These are phyloP conservation scores for Listronotus bonariensis DNA, from an alignment of 1,140 invertebrate species.

Conservation along the genomic window DNA sequence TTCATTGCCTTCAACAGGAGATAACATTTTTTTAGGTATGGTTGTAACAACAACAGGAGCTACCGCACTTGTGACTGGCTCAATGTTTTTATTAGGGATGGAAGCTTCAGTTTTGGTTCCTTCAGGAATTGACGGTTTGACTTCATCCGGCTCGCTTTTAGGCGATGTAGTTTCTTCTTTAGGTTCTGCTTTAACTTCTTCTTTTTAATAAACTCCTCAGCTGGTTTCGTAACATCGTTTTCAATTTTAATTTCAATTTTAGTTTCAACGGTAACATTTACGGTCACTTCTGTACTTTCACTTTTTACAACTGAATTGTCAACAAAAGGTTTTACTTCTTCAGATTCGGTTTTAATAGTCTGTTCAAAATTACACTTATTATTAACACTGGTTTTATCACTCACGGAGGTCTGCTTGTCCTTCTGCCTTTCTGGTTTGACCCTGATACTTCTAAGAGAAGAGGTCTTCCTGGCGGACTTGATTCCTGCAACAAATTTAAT, in stretches of 20 bases:
- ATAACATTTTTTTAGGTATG: conserved; percentile 42
- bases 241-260: conserved; percentile 22
- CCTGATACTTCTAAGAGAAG: conserved; percentile 64
- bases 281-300: conserved; percentile 1
- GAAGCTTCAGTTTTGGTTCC: conserved; percentile 31
- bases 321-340: conserved; percentile 19
- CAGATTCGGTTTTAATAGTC: conserved; percentile 26
- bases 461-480: conserved; percentile 55
- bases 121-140: conserved; percentile 27
- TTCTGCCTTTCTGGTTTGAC: conserved; percentile 63
- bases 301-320: conserved; percentile 21
- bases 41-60: conserved; percentile 36
- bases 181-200: conserved; percentile 2
- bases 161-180: conserved; percentile 9
- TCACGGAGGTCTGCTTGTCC: conserved; percentile 34
- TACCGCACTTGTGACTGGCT: conserved; percentile 41
- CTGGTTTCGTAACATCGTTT: conserved; percentile 2
- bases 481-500: conserved; percentile 42
- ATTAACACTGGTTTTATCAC: conserved; percentile 13
- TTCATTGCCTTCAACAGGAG: conserved; percentile 62
- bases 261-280: conserved; percentile 18
- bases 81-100: conserved; percentile 38
- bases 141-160: conserved; percentile 27
- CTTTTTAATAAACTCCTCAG: background rate
- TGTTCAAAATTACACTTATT: conserved; percentile 11